Base-by-base conservation (phyloP, 2,113 vertebrate species). In the Eulemur rufifrons region DNA sequence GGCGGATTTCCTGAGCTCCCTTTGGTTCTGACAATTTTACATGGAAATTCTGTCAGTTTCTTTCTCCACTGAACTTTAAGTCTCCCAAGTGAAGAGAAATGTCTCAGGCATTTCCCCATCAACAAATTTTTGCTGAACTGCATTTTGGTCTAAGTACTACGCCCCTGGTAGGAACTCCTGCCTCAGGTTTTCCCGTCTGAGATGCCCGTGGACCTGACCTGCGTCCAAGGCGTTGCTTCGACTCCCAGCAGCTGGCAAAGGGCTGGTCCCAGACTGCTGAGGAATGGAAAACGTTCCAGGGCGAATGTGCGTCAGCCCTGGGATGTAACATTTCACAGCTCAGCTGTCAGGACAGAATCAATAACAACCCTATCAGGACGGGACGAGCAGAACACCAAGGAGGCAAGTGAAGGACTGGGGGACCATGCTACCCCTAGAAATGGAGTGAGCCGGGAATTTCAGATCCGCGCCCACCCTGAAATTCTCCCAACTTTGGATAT, bases 161-260 rank as follows among this genome's bases (percentile, higher is more conserved):
- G 2, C 66, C 20, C 63, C 82, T 50, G 64, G 34, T 47, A 68
- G 32, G 59, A 64, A 23, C n/a, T 39, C 91, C 32, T 20, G 76
- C 59, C 82, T 50, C 37, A 61, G 50, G 42, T 52, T 68, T 86
- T 82, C 54, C 76, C 61, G 27, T 91, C 18, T 12, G 47, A 86
- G 64, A 59, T n/a, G 81, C 73, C 61, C 12, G 0, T 18, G 64
- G 34, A 52, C 61, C 88, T 23, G 52, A 87, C 64, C 87, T 82
- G 92, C 50, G 74, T 92, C 94, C 77, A 63, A 54, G 42, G 39
- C 86, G 32, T 83, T 59, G 32, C 23, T 61, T 45, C 90, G 92
- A 52, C 80, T 42, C 45, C 89, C 47, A 45, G 94, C 86, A 66
- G 92, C 94, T 95, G 94, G 90, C 7, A 21, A 83, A 91, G 63